Conservation (phyloP, 53 echinoderm and acorn worm genomes). For the Actinopyga echinites region DNA sequence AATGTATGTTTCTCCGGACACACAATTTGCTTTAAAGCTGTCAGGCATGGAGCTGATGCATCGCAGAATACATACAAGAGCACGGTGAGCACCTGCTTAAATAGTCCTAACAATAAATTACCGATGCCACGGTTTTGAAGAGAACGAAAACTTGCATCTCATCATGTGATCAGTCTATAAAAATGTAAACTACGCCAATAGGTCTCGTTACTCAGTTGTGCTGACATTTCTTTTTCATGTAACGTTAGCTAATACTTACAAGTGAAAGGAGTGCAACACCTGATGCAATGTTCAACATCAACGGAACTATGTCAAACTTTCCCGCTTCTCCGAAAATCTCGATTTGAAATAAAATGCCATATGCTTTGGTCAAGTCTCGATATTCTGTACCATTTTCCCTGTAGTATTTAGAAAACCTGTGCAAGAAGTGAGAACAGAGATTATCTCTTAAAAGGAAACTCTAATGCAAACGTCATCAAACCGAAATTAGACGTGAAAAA, state of each 20-base stretch:
- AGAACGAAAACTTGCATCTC: too few relatives aligned
- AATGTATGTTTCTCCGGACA: too few relatives aligned
- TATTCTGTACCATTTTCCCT: slow-evolving; percentile 65
- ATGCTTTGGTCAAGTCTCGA: slow-evolving; percentile 86
- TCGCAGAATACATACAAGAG: too few relatives aligned
- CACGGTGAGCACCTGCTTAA: too few relatives aligned
- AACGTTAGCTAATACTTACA: slow-evolving; percentile 51
- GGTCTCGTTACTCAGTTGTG: not conserved
- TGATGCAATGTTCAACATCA: slow-evolving; percentile 91
- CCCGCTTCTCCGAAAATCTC: slow-evolving; percentile 84
- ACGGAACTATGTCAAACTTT: slow-evolving; percentile 92
- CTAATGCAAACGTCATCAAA: not conserved
- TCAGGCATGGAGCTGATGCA: too few relatives aligned
- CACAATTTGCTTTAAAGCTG: too few relatives aligned
- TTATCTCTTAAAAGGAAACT: not conserved
- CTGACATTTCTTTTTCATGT: not conserved
- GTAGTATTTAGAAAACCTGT: slow-evolving; percentile 85
- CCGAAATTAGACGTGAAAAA: not conserved
- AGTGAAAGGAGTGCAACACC: slow-evolving; percentile 89
- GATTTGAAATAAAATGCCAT: slow-evolving; percentile 89
- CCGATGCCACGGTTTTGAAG: too few relatives aligned
- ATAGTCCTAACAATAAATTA: too few relatives aligned
- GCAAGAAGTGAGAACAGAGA: slow-evolving; percentile 4
- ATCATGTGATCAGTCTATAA: too few relatives aligned
- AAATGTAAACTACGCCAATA: too few relatives aligned